Evolutionary conservation across 2,113 vertebrate species (phyloP).

Genomic region (Halichoeres trimaculatus): DNA sequence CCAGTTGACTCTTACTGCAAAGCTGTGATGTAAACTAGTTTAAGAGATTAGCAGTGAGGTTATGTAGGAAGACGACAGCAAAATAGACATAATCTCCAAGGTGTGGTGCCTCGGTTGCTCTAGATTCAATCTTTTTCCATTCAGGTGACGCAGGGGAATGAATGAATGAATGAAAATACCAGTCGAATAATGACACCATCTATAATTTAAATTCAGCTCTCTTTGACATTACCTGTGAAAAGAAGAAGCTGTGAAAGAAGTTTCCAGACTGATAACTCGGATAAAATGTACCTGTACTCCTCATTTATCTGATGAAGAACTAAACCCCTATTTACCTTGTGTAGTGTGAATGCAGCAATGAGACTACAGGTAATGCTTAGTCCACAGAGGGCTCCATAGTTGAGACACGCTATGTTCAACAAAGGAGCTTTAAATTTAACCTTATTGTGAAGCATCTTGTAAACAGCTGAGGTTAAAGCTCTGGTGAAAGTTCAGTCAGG

Average conservation of each 20-base stretch:
- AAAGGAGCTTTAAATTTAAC: too few species aligned
- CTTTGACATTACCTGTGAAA: neutral
- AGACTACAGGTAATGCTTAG: too few species aligned
- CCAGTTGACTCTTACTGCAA: neutral
- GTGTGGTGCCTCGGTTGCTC: constrained; percentile 20
- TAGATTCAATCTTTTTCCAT: constrained; percentile 22
- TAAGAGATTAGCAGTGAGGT: constrained; percentile 60
- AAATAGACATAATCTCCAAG: constrained; percentile 67
- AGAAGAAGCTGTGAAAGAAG: too few species aligned
- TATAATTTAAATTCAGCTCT: neutral
- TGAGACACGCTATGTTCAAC: too few species aligned
- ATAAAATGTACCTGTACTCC: neutral
- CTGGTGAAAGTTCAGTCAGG: too few species aligned
- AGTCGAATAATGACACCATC: neutral
- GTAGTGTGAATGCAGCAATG: too few species aligned
- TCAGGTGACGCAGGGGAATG: neutral
- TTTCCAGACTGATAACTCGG: neutral
- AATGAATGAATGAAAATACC: neutral
- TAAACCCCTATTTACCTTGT: too few species aligned
- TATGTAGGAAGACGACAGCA: constrained; percentile 53
- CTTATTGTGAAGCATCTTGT: too few species aligned
- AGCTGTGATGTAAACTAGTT: constrained; percentile 62
- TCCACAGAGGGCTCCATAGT: too few species aligned
- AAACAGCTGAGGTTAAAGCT: too few species aligned
- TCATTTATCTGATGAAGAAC: too few species aligned